Conservation (phyloP, 1,140 invertebrate genomes). For the Dreissena polymorpha region DNA sequence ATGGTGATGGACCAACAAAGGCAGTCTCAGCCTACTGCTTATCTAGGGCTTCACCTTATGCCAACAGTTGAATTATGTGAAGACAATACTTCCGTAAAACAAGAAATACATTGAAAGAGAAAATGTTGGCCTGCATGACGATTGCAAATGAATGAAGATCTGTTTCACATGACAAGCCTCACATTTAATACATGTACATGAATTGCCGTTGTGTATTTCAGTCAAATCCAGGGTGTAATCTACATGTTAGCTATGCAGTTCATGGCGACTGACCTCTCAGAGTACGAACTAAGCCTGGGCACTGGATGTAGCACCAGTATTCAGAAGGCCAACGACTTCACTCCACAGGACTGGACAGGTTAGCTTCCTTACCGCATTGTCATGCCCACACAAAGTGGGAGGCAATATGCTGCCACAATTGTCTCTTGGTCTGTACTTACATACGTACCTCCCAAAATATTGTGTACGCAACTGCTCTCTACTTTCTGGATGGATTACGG, state of each 20-base stretch:
- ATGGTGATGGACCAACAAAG: too few relatives aligned
- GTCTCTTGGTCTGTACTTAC: not conserved
- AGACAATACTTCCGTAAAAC: too few relatives aligned
- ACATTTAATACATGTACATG: too few relatives aligned
- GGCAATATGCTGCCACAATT: not conserved
- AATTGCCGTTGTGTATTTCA: constrained; percentile 48
- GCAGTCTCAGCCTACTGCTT: too few relatives aligned
- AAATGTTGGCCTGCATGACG: too few relatives aligned
- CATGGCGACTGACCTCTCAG: constrained; percentile 67
- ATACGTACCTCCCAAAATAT: not conserved
- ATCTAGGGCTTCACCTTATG: too few relatives aligned
- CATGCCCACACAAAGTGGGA: not conserved
- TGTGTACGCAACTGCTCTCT: not conserved
- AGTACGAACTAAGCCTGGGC: constrained; percentile 26
- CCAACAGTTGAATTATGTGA: too few relatives aligned
- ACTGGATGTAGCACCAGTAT: constrained; percentile 35
- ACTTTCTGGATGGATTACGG: not conserved
- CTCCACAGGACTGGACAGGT: constrained; percentile 55
- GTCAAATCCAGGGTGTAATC: constrained; percentile 77
- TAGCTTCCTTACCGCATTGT: not conserved
- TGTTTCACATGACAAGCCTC: too few relatives aligned
- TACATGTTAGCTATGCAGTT: constrained; percentile 73
- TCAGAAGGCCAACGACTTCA: constrained; percentile 35
- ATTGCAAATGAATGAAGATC: too few relatives aligned
- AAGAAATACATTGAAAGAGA: too few relatives aligned